A percentile compares a stretch with the other conserved stretches of the same genome.
Evolutionary conservation across 2,113 vertebrate genomes (phyloP).

Genomic region (Eulemur macaco): DNA sequence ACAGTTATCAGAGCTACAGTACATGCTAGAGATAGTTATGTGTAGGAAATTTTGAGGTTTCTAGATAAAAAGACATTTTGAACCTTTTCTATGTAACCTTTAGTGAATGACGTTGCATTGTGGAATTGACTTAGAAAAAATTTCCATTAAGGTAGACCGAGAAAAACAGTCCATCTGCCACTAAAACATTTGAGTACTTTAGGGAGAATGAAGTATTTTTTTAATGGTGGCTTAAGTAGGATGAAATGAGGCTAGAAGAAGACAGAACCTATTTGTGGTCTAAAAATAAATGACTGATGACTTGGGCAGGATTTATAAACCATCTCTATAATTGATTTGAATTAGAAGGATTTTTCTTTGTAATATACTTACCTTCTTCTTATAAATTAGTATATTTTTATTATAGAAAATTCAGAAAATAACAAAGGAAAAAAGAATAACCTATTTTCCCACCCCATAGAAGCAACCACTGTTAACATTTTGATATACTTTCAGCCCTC

Average conservation of each 20-base stretch:
- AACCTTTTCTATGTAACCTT: not conserved
- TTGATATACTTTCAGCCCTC: not conserved
- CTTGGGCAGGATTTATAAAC: not conserved
- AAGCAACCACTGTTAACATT: not conserved
- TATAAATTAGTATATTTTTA: not conserved
- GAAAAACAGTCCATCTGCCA: not conserved
- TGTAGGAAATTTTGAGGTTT: conserved; percentile 25
- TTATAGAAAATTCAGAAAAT: conserved; percentile 33
- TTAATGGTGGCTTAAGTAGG: not conserved
- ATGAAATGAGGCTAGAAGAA: conserved; percentile 31
- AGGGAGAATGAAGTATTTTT: not conserved
- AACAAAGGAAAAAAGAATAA: not conserved
- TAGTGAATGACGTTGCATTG: not conserved
- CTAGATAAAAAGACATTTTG: not conserved
- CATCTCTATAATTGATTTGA: not conserved
- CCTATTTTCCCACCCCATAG: not conserved
- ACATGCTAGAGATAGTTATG: not conserved
- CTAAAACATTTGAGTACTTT: not conserved
- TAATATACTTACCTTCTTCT: not conserved
- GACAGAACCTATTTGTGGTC: not conserved
- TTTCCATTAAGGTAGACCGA: not conserved
- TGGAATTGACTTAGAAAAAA: not conserved
- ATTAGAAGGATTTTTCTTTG: conserved; percentile 27
- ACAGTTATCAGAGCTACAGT: not conserved
- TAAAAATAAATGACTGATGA: conserved; percentile 24